A percentile compares a stretch with the other conserved stretches of the same genome.
These are phyloP conservation scores for Triplophysa siluroides DNA, from an alignment of 2,113 vertebrate genomes.

Conservation along the genomic window DNA sequence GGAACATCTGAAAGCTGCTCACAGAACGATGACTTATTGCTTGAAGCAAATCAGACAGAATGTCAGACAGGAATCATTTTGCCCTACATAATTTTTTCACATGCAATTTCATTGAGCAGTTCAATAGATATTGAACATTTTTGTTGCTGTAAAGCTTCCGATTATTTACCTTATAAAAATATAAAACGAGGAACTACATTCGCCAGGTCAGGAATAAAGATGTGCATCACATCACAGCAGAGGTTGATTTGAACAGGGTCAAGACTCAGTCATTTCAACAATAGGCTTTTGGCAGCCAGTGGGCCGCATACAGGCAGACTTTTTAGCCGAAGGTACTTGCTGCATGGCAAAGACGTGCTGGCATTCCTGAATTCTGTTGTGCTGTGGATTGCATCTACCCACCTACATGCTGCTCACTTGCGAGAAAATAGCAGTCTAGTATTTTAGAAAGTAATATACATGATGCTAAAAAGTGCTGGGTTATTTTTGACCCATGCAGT, in stretches of 20 bases:
- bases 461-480: too few relatives aligned
- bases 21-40: conserved; percentile 35
- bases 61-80: not conserved
- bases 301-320: not conserved
- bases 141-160: not conserved
- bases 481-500: too few relatives aligned
- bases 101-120: not conserved
- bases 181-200: conserved; percentile 5
- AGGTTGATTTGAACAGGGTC: conserved; percentile 2
- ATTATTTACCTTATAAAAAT: conserved; percentile 3
- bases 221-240: conserved; percentile 6
- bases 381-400: not conserved
- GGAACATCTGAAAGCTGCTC: conserved; percentile 31
- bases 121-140: not conserved
- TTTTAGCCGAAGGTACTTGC: not conserved
- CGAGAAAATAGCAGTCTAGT: too few relatives aligned
- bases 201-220: not conserved
- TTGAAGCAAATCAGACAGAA: conserved; percentile 26
- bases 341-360: not conserved
- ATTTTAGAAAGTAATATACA: too few relatives aligned
- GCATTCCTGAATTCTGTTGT: not conserved
- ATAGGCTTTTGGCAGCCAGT: not conserved
- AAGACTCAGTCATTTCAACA: conserved; percentile 9
- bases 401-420: too few relatives aligned
- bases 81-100: conserved; percentile 26